These are phyloP conservation scores for Prunella fulvescens DNA, from an alignment of 2,113 vertebrate genomes.

Conservation along the genomic window DNA sequence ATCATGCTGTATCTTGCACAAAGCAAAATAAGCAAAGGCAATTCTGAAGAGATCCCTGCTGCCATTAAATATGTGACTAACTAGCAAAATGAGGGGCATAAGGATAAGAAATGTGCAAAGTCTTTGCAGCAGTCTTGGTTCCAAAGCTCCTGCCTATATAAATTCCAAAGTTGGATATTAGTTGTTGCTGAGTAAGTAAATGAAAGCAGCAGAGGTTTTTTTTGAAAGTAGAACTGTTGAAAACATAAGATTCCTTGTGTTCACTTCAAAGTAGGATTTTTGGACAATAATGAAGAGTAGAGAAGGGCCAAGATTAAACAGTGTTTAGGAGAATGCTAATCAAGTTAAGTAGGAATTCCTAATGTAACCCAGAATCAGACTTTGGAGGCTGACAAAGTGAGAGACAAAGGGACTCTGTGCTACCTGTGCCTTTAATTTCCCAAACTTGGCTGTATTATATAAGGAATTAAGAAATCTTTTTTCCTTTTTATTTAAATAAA, in stretches of 20 bases:
- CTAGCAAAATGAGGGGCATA: slow-evolving; percentile 54
- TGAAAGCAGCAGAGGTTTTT: neutral
- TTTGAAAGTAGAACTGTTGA: neutral
- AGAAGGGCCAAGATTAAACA: neutral
- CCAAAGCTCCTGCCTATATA: neutral
- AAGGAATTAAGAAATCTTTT: neutral
- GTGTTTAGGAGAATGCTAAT: neutral
- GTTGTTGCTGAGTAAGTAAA: neutral
- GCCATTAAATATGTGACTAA: slow-evolving; percentile 63
- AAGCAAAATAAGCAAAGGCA: slow-evolving; percentile 62
- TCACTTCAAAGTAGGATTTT: neutral
- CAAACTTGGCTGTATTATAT: neutral
- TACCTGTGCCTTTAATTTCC: neutral
- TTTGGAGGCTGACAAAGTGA: neutral
- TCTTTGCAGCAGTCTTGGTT: slow-evolving; percentile 3
- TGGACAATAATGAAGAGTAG: neutral
- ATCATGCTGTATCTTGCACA: slow-evolving; percentile 56
- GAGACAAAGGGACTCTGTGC: neutral
- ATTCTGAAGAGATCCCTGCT: slow-evolving; percentile 46
- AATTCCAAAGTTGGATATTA: neutral
- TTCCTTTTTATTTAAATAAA: neutral
- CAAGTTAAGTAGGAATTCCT: neutral
- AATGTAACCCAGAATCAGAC: neutral
- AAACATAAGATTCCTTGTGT: neutral
- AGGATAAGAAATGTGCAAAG: slow-evolving; percentile 12